Percentiles rank a stretch among this genome's conserved stretches.
Conservation (phyloP, 2,797 vertebrate genomes). For the Rhinatrema bivittatum region DNA sequence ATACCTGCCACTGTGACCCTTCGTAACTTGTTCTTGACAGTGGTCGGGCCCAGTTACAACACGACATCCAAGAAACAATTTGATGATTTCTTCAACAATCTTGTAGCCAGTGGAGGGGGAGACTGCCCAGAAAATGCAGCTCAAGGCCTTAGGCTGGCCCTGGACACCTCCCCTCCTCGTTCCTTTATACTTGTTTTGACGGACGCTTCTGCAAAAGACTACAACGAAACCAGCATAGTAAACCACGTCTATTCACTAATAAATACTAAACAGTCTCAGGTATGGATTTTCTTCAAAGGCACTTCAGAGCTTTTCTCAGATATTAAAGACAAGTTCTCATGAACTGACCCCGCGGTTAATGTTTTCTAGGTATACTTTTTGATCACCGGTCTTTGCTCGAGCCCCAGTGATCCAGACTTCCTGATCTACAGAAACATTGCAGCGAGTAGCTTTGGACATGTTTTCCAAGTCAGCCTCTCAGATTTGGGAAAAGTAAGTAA, state of each 20-base stretch:
- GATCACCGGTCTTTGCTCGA: constrained; percentile 2
- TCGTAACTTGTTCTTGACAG: neutral
- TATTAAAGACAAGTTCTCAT: too few species aligned
- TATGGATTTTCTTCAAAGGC: neutral
- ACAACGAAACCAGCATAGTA: neutral
- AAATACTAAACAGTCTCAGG: neutral
- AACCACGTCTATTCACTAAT: neutral
- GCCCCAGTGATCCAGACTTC: neutral
- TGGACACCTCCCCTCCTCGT: neutral
- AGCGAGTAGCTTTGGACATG: neutral
- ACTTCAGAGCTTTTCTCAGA: too few species aligned
- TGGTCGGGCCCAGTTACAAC: neutral
- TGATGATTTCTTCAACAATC: neutral
- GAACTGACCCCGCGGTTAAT: neutral
- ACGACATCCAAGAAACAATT: neutral
- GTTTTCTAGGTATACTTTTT: neutral
- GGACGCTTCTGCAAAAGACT: constrained; percentile 4
- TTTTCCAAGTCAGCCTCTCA: neutral
- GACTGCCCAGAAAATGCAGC: constrained; percentile 7
- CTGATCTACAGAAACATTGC: constrained; percentile 1
- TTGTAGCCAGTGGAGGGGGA: neutral
- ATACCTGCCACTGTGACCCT: too few species aligned
- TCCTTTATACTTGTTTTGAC: constrained; percentile 4
- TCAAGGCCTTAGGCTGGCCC: neutral
- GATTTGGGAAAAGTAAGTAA: neutral